Conservation (phyloP, 2,888 invertebrate species). For the Caenorhabditis panamensis region DNA sequence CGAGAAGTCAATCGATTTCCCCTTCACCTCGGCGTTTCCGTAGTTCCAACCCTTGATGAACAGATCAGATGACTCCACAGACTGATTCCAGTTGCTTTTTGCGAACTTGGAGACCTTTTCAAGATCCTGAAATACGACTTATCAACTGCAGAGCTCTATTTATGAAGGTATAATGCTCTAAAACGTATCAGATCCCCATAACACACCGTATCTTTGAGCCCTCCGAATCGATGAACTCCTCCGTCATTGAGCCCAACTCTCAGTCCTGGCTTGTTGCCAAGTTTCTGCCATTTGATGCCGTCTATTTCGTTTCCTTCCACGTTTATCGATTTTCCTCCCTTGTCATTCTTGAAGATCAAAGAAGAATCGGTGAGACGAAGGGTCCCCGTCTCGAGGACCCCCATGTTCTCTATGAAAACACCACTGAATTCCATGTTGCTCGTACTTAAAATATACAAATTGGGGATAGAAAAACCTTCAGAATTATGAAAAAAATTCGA, state of each 20-base stretch:
- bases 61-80: conserved; percentile 92
- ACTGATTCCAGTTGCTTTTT: conserved; percentile 87
- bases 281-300: conserved; percentile 91
- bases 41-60: conserved; percentile 99
- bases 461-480: too few relatives aligned
- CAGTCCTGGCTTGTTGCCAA: conserved; percentile 92
- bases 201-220: conserved; percentile 87
- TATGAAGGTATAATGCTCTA: too few relatives aligned
- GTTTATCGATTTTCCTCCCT: conserved; percentile 90
- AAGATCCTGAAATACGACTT: conserved; percentile 87
- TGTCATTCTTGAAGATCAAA: conserved; percentile 94
- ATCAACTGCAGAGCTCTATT: too few relatives aligned
- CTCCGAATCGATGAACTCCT: conserved; percentile 91
- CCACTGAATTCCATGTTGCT: conserved; percentile 70
- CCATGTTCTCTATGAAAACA: conserved; percentile 76
- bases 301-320: conserved; percentile 91
- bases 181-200: neutral
- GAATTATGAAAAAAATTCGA: too few relatives aligned
- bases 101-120: conserved; percentile 95
- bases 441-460: conserved; percentile 22
- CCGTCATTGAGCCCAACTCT: conserved; percentile 93
- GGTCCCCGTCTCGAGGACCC: conserved; percentile 85
- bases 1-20: conserved; percentile 74
- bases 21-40: conserved; percentile 95
- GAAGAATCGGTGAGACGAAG: conserved; percentile 93